Evolutionary conservation across 2,888 invertebrate genomes (phyloP), one percentile per base, ranked within the genome.

Genomic region (Troilus luridus): DNA sequence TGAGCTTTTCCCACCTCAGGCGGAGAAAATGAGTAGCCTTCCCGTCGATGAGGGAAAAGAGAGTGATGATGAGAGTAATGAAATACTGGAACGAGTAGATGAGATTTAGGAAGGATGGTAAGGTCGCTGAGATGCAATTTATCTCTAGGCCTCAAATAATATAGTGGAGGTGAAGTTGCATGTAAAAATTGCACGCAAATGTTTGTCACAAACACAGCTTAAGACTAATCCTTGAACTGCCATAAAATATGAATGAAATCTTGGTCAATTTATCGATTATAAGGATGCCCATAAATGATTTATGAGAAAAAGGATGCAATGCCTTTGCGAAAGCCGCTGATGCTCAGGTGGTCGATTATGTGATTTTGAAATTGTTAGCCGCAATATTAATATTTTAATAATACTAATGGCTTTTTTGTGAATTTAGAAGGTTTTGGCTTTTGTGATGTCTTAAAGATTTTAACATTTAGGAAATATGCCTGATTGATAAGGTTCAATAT

Each of bases 1-100:
- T 96, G 98, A 98, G 95, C 96, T 98, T 95, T 98, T 98, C 95
- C 98, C 98, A 94, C 96, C 96, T 94, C 94, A 96, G 94, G 93
- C 27, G 27, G 60, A 88, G 41, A 88, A 88, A 64, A 88, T 88
- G 85, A 58, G 17, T 56, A 85, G 85, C 12, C 56, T 58, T 85
- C 85, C 85, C 11, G 56, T 58, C n/a, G 85, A 56, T 85, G 85
- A 56, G 85, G 56, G 58, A 41, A 77, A 77, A 77, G 72, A 77
- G 21, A 41, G 27, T 12, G 72, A 77, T 77, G 9, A 77, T 77
- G 9, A 77, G 27, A 77, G 7, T 77, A 77, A 41, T 77, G 72
- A 58, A 72, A 90, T 19, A 64, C 89, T 90, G 41, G 88, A 88
- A 19, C 88, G 90, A 62, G 90, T 90, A 81, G 91, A 77, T 90